Evolutionary conservation across 30 jellyfish, hydroid and myxozoan species (phyloP).

Genomic region (Mastigias papua): DNA sequence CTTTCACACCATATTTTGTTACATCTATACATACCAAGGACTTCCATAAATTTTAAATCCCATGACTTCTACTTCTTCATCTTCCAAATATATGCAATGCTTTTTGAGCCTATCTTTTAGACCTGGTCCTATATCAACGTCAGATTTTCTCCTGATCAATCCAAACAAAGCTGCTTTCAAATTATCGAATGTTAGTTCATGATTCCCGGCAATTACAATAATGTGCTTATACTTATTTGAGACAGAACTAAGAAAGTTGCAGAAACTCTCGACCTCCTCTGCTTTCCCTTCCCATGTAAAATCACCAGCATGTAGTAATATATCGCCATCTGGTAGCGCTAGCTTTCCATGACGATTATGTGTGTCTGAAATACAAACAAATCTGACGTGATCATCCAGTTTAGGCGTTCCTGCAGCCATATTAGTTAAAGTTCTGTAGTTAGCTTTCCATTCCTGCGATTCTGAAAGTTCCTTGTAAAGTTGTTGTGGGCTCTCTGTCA

Average conservation of each 20-base stretch:
- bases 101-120: slow-evolving; percentile 61
- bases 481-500: slow-evolving; percentile 58
- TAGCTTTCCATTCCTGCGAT: slow-evolving; percentile 49
- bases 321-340: slow-evolving; percentile 86
- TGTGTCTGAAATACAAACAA: slow-evolving; percentile 98
- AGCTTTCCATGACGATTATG: slow-evolving; percentile 71
- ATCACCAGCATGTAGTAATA: slow-evolving; percentile 94
- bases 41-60: slow-evolving; percentile 92
- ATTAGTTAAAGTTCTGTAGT: slow-evolving; percentile 15
- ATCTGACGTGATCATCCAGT: slow-evolving; percentile 67
- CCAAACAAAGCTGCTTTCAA: slow-evolving; percentile 56
- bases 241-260: slow-evolving; percentile 43
- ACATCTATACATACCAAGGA: slow-evolving; percentile 80
- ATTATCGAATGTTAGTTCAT: slow-evolving; percentile 84
- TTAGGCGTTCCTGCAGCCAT: slow-evolving; percentile 18
- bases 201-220: slow-evolving; percentile 97
- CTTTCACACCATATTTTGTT: too few species aligned
- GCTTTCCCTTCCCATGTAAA: slow-evolving; percentile 78
- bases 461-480: slow-evolving; percentile 57
- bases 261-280: slow-evolving; percentile 74
- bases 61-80: slow-evolving; percentile 58
- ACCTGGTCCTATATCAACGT: slow-evolving; percentile 26
- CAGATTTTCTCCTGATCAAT: slow-evolving; percentile 50
- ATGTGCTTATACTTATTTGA: slow-evolving; percentile 72
- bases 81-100: slow-evolving; percentile 87